A percentile compares a stretch with the other conserved stretches of the same genome.
These are phyloP conservation scores for Coremacera marginata DNA, from an alignment of 2,888 invertebrate genomes.

Conservation along the genomic window DNA sequence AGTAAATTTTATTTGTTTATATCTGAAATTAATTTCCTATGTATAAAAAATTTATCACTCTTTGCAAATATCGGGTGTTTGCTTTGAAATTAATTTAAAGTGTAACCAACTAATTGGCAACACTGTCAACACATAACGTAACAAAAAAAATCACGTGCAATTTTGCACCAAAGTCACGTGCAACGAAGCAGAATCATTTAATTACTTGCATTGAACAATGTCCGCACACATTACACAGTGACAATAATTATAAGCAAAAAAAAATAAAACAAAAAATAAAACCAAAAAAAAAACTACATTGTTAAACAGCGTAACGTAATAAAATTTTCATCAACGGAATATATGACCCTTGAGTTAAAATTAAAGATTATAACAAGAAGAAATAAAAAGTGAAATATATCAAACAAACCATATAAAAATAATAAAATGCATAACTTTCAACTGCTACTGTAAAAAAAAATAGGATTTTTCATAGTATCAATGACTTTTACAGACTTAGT, in stretches of 20 bases:
- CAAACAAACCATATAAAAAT: too few relatives aligned
- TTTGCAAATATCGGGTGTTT: background rate
- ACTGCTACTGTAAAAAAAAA: too few relatives aligned
- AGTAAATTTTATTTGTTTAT: background rate
- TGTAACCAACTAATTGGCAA: background rate
- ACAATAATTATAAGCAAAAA: background rate
- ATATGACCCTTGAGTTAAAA: background rate
- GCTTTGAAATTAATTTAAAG: background rate
- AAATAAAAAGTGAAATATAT: too few relatives aligned
- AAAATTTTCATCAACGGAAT: background rate
- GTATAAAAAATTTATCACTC: background rate
- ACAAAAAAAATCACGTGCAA: conserved; percentile 7
- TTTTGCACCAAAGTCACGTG: conserved; percentile 22
- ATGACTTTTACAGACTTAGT: too few relatives aligned
- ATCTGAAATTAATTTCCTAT: background rate
- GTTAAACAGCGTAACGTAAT: background rate
- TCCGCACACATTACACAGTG: background rate
- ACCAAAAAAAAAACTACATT: background rate
- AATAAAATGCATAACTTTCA: too few relatives aligned
- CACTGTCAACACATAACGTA: background rate
- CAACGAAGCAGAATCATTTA: conserved; percentile 7
- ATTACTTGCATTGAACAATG: conserved; percentile 9
- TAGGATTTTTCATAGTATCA: too few relatives aligned
- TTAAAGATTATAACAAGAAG: background rate
- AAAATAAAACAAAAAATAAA: background rate